Conservation (phyloP, 2,113 vertebrate genomes). For the Cygnus atratus region DNA sequence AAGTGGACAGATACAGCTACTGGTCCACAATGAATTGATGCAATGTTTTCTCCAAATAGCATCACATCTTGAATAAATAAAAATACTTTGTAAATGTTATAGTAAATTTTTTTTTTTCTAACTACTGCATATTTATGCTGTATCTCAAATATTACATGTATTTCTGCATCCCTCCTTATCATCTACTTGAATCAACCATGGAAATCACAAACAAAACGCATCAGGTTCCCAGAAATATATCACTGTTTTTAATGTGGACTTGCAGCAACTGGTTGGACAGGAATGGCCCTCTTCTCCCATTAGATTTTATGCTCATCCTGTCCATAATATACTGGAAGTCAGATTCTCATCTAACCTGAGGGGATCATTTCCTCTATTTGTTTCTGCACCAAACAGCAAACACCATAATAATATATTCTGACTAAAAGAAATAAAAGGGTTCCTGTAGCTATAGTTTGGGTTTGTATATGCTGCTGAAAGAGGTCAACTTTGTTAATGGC, state of each 20-base stretch:
- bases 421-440: conserved; percentile 21
- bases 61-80: background rate
- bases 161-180: background rate
- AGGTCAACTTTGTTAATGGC: conserved; percentile 9
- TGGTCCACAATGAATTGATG: background rate
- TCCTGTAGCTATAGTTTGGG: background rate
- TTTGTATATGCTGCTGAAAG: background rate
- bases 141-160: background rate
- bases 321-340: background rate
- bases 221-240: background rate
- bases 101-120: background rate
- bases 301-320: background rate
- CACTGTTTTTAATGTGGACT: background rate
- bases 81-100: background rate
- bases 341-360: conserved; percentile 1
- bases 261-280: background rate
- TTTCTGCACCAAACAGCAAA: background rate
- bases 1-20: background rate
- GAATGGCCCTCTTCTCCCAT: background rate
- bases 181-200: background rate
- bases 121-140: background rate
- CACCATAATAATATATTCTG: background rate
- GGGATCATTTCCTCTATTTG: background rate
- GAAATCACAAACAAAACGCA: background rate
- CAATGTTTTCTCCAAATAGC: background rate